These are phyloP conservation scores for Fopius arisanus DNA, from an alignment of 1,140 invertebrate species.

Conservation along the genomic window DNA sequence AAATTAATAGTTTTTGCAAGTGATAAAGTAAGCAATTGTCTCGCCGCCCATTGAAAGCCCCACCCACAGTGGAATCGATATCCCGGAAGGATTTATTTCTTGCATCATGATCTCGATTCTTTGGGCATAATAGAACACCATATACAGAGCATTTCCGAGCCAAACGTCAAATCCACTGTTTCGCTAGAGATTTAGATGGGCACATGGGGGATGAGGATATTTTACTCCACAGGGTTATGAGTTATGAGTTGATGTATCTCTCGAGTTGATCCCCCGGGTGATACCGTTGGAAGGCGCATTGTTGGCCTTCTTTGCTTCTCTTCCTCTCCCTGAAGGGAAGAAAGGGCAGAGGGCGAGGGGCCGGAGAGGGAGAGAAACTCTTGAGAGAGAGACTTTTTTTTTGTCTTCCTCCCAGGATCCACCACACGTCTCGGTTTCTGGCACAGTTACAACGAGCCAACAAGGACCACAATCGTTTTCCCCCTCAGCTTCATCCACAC, in stretches of 20 bases:
- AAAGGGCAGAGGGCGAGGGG: background rate
- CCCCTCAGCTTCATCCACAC: background rate
- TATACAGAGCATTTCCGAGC: slow-evolving; percentile 31
- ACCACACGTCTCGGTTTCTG: background rate
- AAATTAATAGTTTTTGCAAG: background rate
- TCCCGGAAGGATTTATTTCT: background rate
- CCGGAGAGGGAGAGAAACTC: background rate
- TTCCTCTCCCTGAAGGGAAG: background rate
- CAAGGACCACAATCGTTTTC: background rate
- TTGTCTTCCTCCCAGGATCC: background rate
- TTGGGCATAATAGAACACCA: slow-evolving; percentile 15
- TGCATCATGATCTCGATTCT: background rate
- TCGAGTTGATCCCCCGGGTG: slow-evolving; percentile 23
- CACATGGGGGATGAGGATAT: slow-evolving; percentile 41
- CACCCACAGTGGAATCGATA: background rate
- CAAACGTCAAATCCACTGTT: slow-evolving; percentile 51
- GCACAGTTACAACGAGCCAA: slow-evolving; percentile 9
- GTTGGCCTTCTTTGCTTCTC: slow-evolving; percentile 21
- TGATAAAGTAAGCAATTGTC: background rate
- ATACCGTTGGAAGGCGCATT: slow-evolving; percentile 30
- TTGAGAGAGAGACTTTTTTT: background rate
- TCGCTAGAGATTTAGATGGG: slow-evolving; percentile 47
- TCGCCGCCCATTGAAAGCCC: background rate
- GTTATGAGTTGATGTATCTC: slow-evolving; percentile 46
- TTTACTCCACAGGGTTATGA: slow-evolving; percentile 46